Conservation (phyloP, 2,888 invertebrate species). For the Yponomeuta evonymella region DNA sequence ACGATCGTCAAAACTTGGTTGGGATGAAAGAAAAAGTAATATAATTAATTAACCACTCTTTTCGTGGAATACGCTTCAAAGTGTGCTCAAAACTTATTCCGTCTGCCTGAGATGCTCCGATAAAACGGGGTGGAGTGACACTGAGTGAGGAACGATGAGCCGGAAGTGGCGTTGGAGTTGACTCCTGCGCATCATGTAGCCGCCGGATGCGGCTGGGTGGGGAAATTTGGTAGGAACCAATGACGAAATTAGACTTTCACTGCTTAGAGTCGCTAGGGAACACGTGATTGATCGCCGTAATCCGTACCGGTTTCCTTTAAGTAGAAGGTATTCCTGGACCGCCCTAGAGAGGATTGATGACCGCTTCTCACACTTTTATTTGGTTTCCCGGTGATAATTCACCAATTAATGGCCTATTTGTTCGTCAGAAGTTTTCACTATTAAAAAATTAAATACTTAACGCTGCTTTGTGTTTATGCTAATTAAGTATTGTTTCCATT, state of each 20-base stretch:
- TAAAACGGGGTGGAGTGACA: conserved; percentile 42
- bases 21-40: no score
- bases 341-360: conserved; percentile 25
- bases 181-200: conserved; percentile 36
- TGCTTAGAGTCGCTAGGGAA: conserved; percentile 30
- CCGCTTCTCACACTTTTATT: conserved; percentile 14
- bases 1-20: no score
- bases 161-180: conserved; percentile 47
- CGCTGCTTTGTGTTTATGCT: not conserved
- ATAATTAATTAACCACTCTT: conserved; percentile 17
- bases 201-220: conserved; percentile 46
- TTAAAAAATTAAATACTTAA: not conserved
- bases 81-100: conserved; percentile 25
- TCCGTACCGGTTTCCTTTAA: not conserved
- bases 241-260: conserved; percentile 48
- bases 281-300: conserved; percentile 36
- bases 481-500: not conserved
- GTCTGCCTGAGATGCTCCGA: conserved; percentile 36
- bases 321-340: conserved; percentile 13
- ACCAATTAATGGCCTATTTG: not conserved
- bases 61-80: conserved; percentile 44
- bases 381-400: conserved; percentile 3
- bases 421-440: not conserved
- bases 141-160: conserved; percentile 39
- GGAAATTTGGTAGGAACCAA: conserved; percentile 45